Evolutionary conservation across 2,888 invertebrate species (phyloP).

Genomic region (Stomorhina lunata): DNA sequence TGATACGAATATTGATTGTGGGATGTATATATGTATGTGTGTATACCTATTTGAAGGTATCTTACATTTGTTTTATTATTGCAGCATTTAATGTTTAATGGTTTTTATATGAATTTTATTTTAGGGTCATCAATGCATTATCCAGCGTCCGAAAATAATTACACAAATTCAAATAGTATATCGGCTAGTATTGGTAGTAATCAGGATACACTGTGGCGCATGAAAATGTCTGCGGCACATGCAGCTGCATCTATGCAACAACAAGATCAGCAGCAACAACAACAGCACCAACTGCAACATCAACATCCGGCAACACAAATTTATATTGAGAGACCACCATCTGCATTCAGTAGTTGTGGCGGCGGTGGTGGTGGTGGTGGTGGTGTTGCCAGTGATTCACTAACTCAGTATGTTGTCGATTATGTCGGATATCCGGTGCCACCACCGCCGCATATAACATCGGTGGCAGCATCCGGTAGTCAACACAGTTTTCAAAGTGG

Average conservation of each 20-base stretch:
- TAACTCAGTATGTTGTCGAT: constrained; percentile 72
- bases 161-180: constrained; percentile 74
- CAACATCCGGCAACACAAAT: constrained; percentile 69
- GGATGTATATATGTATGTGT: neutral
- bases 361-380: no score
- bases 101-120: constrained; percentile 49
- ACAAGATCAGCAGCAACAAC: constrained; percentile 43
- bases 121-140: constrained; percentile 71
- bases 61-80: neutral
- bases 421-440: constrained; percentile 73
- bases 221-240: constrained; percentile 71
- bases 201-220: constrained; percentile 75
- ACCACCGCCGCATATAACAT: constrained; percentile 73
- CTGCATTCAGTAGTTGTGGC: constrained; percentile 68
- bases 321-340: constrained; percentile 75
- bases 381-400: constrained; percentile 64
- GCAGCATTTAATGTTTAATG: neutral
- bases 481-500: constrained; percentile 73
- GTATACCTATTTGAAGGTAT: neutral
- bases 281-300: constrained; percentile 65
- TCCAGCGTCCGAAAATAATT: constrained; percentile 74
- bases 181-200: constrained; percentile 67
- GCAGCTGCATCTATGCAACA: constrained; percentile 36
- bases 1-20: no score
- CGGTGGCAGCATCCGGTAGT: constrained; percentile 73